A percentile compares a stretch with the other conserved stretches of the same genome.
These are phyloP conservation scores for Hydropsyche tenuis DNA, from an alignment of 1,140 invertebrate genomes.

Conservation along the genomic window DNA sequence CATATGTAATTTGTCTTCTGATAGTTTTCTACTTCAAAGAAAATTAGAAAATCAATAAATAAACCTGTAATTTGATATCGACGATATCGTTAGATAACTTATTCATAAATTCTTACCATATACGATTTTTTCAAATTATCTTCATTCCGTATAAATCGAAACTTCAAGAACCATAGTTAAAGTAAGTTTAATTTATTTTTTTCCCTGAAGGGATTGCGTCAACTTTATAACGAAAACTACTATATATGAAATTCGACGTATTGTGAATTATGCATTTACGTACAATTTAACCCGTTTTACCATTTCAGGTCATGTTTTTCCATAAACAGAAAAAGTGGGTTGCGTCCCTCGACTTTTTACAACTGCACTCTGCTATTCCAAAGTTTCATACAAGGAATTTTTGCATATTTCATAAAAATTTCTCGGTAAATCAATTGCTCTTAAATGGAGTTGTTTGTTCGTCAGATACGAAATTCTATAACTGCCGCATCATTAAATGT, in stretches of 20 bases:
- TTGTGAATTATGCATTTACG: conserved; percentile 19
- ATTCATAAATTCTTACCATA: neutral
- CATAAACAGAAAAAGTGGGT: conserved; percentile 35
- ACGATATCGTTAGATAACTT: neutral
- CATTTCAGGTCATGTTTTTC: conserved; percentile 24
- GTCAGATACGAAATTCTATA: too few species aligned
- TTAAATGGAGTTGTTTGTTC: too few species aligned
- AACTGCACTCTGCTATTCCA: neutral
- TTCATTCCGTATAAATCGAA: neutral
- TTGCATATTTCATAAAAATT: neutral
- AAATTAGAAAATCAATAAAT: neutral
- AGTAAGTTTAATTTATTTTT: neutral
- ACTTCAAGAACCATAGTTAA: neutral
- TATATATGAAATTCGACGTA: conserved; percentile 4
- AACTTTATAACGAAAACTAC: neutral
- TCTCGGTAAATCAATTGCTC: neutral
- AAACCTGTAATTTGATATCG: neutral
- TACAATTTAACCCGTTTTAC: conserved; percentile 19
- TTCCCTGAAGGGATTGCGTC: neutral
- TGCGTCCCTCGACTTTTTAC: conserved; percentile 28
- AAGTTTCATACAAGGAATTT: conserved; percentile 4
- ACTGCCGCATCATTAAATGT: too few species aligned
- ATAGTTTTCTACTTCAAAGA: neutral
- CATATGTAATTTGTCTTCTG: too few species aligned
- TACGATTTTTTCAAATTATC: too few species aligned